These are phyloP conservation scores for Struthio camelus DNA, from an alignment of 2,113 vertebrate genomes.

Conservation along the genomic window DNA sequence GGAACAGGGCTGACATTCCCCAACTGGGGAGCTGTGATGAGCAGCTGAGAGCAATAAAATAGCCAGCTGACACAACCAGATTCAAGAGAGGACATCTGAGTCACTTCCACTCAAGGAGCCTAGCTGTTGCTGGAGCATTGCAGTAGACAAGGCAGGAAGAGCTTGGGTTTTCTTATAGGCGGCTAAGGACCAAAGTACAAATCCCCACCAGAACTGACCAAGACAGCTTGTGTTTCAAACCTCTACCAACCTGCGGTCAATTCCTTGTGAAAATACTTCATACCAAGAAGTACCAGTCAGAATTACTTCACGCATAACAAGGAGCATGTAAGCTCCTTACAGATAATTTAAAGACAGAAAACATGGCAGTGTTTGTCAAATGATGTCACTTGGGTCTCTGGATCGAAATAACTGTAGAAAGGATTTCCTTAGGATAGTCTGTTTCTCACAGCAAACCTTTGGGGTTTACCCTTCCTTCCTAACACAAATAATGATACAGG, in stretches of 20 bases:
- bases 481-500: background rate
- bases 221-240: background rate
- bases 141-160: background rate
- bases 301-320: background rate
- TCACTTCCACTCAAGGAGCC: background rate
- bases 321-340: background rate
- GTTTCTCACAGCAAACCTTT: background rate
- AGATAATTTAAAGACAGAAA: background rate
- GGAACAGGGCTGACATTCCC: background rate
- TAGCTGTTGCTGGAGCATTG: background rate
- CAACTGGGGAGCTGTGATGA: accelerated
- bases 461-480: background rate
- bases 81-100: background rate
- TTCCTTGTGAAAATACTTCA: background rate
- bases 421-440: background rate
- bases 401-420: background rate
- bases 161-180: background rate
- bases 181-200: background rate
- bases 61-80: background rate
- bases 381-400: background rate
- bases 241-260: background rate
- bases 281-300: background rate
- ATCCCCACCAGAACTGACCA: background rate
- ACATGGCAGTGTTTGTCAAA: accelerated
- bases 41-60: background rate